These are phyloP conservation scores for Thamnophis elegans DNA, from an alignment of 2,797 vertebrate species.

Conservation along the genomic window DNA sequence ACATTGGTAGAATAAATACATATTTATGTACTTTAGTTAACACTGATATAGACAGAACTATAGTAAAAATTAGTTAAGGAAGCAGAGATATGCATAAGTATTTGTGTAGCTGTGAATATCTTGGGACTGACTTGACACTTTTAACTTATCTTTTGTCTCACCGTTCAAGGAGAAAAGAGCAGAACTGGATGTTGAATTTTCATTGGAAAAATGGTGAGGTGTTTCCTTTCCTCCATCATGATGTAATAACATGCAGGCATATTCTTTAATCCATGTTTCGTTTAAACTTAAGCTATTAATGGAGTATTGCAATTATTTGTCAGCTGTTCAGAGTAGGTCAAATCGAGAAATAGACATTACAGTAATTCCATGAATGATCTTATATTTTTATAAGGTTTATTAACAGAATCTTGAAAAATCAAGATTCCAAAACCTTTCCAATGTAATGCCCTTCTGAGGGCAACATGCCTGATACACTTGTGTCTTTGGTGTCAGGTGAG, in stretches of 20 bases:
- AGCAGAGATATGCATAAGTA: neutral
- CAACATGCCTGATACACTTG: neutral
- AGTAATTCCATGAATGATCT: neutral
- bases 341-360: neutral
- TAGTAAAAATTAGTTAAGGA: neutral
- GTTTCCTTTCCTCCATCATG: neutral
- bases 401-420: neutral
- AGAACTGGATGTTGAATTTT: constrained; percentile 62
- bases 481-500: neutral
- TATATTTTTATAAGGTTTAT: neutral
- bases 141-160: neutral
- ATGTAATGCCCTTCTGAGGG: neutral
- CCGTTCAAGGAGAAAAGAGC: constrained; percentile 18
- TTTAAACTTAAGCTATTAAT: neutral
- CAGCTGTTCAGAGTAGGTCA: neutral
- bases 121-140: neutral
- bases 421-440: neutral
- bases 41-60: neutral
- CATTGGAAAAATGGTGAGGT: constrained; percentile 60
- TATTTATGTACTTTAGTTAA: neutral
- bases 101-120: neutral
- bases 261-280: neutral
- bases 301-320: neutral
- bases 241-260: neutral
- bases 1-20: neutral